These are phyloP conservation scores for Tipula vernalis DNA, from an alignment of 2,888 invertebrate genomes.

Conservation along the genomic window DNA sequence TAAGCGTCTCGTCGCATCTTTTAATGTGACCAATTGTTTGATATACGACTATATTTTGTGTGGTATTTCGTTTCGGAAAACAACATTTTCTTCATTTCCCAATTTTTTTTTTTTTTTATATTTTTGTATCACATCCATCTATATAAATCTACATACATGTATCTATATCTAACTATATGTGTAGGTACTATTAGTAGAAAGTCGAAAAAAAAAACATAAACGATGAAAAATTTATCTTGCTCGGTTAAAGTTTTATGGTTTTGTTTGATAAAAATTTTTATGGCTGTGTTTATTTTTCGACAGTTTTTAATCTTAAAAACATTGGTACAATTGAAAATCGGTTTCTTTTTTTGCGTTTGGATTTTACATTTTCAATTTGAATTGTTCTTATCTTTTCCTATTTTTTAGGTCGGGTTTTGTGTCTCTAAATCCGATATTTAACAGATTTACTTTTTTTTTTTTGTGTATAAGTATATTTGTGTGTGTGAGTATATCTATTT, in stretches of 20 bases:
- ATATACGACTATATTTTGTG: background rate
- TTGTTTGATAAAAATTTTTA: background rate
- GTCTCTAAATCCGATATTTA: background rate
- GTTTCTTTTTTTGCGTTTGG: background rate
- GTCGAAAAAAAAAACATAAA: background rate
- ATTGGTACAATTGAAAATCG: background rate
- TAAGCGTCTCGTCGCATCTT: background rate
- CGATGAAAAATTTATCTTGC: background rate
- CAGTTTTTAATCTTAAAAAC: background rate
- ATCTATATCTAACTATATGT: background rate
- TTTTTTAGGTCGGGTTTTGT: background rate
- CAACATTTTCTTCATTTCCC: background rate
- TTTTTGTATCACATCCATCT: background rate
- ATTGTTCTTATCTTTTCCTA: background rate
- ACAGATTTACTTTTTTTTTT: background rate
- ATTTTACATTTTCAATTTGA: background rate
- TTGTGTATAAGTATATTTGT: no score
- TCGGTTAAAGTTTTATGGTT: slow-evolving; percentile 4
- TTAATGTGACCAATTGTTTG: background rate
- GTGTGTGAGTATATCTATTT: no score
- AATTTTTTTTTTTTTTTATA: background rate
- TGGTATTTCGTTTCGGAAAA: background rate
- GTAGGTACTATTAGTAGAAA: background rate
- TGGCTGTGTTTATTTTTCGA: background rate
- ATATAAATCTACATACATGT: background rate